Conservation (phyloP, 2,888 invertebrate species). For the Galerucella calmariensis region DNA sequence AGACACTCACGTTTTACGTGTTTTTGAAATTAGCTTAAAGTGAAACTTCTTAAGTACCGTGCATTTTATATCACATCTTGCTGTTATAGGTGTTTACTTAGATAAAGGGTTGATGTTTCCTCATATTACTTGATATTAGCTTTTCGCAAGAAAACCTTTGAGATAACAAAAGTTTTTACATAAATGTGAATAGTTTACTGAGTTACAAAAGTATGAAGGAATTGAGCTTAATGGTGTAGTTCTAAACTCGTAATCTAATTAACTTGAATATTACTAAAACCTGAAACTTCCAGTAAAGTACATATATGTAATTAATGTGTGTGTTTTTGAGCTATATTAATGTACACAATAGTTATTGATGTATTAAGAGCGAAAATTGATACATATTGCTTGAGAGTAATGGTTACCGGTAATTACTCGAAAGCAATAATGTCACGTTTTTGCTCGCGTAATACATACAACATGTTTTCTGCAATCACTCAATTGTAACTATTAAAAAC, state of each 20-base stretch:
- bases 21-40: conserved; percentile 57
- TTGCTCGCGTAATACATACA: no score
- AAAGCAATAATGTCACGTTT: no score
- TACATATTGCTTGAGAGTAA: no score
- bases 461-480: no score
- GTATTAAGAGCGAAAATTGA: no score
- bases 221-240: conserved; percentile 6
- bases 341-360: no score
- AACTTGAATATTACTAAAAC: not conserved
- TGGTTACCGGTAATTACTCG: no score
- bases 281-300: not conserved
- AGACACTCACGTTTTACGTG: conserved; percentile 55
- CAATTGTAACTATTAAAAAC: no score
- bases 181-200: conserved; percentile 24
- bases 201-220: conserved; percentile 18
- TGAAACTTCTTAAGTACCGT: conserved; percentile 46
- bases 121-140: conserved; percentile 20
- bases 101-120: conserved; percentile 39
- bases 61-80: conserved; percentile 30
- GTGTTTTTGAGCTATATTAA: no score
- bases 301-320: no score
- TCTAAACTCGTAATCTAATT: conserved; percentile 2
- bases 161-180: conserved; percentile 26
- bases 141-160: conserved; percentile 3
- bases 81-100: conserved; percentile 26